These are phyloP conservation scores for Toxonevra muliebris DNA, from an alignment of 2,888 invertebrate species.

Conservation along the genomic window DNA sequence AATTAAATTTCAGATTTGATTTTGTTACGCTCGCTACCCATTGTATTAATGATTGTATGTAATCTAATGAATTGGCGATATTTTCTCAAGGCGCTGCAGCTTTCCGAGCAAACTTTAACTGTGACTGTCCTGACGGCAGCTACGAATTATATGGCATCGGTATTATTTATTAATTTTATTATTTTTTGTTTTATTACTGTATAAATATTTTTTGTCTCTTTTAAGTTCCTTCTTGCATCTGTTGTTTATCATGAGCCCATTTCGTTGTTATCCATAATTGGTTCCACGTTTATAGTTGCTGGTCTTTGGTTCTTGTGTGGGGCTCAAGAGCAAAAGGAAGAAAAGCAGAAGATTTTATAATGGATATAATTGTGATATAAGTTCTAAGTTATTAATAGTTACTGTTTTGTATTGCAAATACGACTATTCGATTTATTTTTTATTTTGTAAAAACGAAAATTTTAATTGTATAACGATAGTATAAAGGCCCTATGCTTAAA, in stretches of 20 bases:
- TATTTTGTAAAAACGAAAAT: too few relatives aligned
- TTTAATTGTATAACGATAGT: too few relatives aligned
- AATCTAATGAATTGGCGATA: conserved; percentile 70
- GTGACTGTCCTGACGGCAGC: conserved; percentile 70
- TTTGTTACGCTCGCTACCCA: conserved; percentile 60
- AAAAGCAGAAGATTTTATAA: not conserved
- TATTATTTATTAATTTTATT: conserved; percentile 54
- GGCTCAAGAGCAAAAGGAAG: conserved; percentile 34
- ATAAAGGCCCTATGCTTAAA: too few relatives aligned
- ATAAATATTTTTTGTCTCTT: conserved; percentile 38
- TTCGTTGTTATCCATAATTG: conserved; percentile 76
- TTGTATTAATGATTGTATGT: conserved; percentile 68
- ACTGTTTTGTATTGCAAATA: too few relatives aligned
- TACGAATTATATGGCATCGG: conserved; percentile 71
- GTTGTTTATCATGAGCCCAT: conserved; percentile 76
- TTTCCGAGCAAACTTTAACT: conserved; percentile 68
- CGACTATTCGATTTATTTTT: too few relatives aligned
- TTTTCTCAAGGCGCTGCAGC: conserved; percentile 70
- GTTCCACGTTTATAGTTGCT: conserved; percentile 74
- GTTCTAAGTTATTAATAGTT: too few relatives aligned
- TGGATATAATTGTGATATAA: not conserved
- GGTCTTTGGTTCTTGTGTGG: conserved; percentile 75
- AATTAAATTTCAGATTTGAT: conserved; percentile 40
- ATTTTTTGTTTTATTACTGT: too few relatives aligned
- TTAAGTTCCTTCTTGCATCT: conserved; percentile 77